Percentiles rank a stretch among this genome's conserved stretches.
Conservation (phyloP, 2,797 vertebrate species). For the Pogonophryne albipinna region DNA sequence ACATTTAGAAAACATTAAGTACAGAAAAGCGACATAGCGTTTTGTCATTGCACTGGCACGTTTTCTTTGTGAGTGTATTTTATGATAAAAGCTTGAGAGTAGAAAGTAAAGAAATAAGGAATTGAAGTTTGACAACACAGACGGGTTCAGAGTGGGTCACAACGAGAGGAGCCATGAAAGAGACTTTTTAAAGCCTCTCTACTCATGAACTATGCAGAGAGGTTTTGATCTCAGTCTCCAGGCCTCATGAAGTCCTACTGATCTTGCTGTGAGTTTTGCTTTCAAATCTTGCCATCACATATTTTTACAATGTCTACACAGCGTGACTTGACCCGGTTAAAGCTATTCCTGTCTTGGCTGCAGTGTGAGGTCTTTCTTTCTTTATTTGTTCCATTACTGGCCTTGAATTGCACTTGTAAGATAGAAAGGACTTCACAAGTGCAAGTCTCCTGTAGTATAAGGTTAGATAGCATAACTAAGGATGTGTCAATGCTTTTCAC, state of each 20-base stretch:
- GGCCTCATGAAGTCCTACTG: constrained; percentile 38
- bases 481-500: constrained; percentile 13
- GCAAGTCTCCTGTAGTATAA: neutral
- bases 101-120: constrained; percentile 35
- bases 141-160: constrained; percentile 41
- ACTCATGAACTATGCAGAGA: constrained; percentile 34
- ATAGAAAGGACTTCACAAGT: constrained; percentile 6
- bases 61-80: constrained; percentile 16
- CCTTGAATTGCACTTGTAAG: constrained; percentile 20
- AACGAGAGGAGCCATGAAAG: constrained; percentile 62
- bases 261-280: constrained; percentile 52
- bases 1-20: constrained; percentile 29
- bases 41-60: constrained; percentile 8
- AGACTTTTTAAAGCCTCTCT: constrained; percentile 49
- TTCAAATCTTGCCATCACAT: constrained; percentile 55
- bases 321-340: constrained; percentile 53
- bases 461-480: neutral
- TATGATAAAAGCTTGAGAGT: constrained; percentile 19
- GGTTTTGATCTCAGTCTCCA: constrained; percentile 65
- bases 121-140: constrained; percentile 33
- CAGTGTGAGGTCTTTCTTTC: constrained; percentile 28
- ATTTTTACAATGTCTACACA: constrained; percentile 55
- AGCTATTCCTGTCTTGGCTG: constrained; percentile 39
- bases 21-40: constrained; percentile 10
- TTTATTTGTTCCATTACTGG: constrained; percentile 37